Conservation (phyloP, 2,888 invertebrate species). For the Oscheius sp. region DNA sequence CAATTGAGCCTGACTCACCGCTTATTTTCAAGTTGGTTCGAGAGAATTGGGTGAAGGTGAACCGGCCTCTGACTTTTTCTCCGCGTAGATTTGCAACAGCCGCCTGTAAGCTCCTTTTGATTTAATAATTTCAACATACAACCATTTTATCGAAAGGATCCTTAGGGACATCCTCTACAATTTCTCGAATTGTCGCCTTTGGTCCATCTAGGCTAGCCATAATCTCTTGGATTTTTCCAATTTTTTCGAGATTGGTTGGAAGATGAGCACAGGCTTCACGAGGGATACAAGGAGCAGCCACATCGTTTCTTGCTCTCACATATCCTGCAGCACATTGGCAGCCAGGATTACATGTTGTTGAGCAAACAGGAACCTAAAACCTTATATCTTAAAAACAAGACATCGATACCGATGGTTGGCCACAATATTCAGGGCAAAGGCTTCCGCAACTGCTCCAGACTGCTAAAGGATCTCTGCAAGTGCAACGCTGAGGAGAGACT, state of each 20-base stretch:
- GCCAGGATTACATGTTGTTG: conserved; percentile 50
- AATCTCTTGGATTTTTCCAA: not conserved
- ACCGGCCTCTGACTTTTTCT: conserved; percentile 35
- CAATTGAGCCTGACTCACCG: conserved; percentile 2
- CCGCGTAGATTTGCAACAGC: conserved; percentile 46
- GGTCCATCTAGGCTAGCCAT: conserved; percentile 40
- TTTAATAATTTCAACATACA: conserved; percentile 6
- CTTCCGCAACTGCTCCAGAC: conserved; percentile 55
- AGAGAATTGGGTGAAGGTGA: conserved; percentile 39
- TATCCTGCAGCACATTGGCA: conserved; percentile 56
- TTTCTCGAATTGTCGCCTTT: conserved; percentile 40
- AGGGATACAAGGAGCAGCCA: conserved; percentile 53
- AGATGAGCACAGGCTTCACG: conserved; percentile 42
- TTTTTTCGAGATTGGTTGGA: not conserved
- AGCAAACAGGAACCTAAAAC: conserved; percentile 46
- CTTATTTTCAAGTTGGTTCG: conserved; percentile 40
- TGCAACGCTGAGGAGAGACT: conserved; percentile 52
- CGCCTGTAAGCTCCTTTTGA: conserved; percentile 29
- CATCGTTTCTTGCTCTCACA: conserved; percentile 48
- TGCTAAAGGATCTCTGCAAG: conserved; percentile 52
- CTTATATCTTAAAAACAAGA: not conserved
- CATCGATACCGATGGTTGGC: conserved; percentile 39
- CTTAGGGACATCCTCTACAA: conserved; percentile 33
- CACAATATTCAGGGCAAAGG: conserved; percentile 58
- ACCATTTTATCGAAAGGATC: conserved; percentile 30